A percentile compares a stretch with the other conserved stretches of the same genome.
phyloP scores from a whole-genome alignment of 2,888 invertebrate species.

The Calameuta pallipes region DNA sequence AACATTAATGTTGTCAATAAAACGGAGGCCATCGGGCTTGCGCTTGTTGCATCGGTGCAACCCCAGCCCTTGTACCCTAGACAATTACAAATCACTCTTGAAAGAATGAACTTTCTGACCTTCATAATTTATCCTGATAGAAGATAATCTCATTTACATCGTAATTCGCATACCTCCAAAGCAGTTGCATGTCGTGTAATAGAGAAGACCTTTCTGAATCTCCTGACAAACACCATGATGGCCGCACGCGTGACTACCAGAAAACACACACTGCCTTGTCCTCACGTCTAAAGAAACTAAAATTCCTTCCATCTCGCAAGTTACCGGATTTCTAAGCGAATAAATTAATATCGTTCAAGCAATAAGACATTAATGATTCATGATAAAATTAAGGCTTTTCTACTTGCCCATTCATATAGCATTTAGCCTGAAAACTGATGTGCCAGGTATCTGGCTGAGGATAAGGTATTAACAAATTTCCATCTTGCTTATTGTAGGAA shows the following conservation, averaged over 20 bases:
- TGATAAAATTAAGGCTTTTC: neutral
- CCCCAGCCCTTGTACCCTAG: constrained; percentile 72
- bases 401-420: constrained; percentile 59
- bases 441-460: constrained; percentile 67
- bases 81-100: constrained; percentile 7
- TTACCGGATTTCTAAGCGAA: constrained; percentile 49
- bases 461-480: constrained; percentile 63
- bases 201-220: constrained; percentile 65
- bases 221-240: constrained; percentile 66
- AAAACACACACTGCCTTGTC: constrained; percentile 65
- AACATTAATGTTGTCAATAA: constrained; percentile 65
- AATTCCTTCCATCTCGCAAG: constrained; percentile 62
- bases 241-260: constrained; percentile 64
- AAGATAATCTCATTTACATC: constrained; percentile 1
- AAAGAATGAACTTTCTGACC: constrained; percentile 9
- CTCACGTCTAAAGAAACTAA: constrained; percentile 65
- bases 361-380: neutral
- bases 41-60: constrained; percentile 69
- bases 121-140: neutral
- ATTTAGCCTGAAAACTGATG: constrained; percentile 62
- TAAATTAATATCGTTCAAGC: neutral
- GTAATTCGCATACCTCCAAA: constrained; percentile 56
- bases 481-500: constrained; percentile 40
- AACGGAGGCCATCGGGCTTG: constrained; percentile 58
- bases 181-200: constrained; percentile 67